Percentiles rank a stretch among this genome's conserved stretches.
These are phyloP conservation scores for Athripsodes cinereus DNA, from an alignment of 2,888 invertebrate species.

Conservation along the genomic window DNA sequence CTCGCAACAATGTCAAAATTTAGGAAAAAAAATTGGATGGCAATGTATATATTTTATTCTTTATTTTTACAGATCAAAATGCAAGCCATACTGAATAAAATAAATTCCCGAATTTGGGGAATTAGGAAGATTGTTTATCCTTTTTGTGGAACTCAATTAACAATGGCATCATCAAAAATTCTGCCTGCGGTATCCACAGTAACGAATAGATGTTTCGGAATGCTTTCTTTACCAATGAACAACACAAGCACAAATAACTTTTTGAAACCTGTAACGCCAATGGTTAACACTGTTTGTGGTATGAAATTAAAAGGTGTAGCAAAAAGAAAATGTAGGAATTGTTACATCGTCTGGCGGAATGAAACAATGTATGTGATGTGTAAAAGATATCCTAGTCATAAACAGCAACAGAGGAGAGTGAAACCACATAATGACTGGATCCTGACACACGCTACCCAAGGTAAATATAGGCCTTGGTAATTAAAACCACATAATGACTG, in stretches of 20 bases:
- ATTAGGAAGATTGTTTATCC: background rate
- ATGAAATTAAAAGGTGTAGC: conserved; percentile 69
- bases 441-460: conserved; percentile 68
- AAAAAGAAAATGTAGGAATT: conserved; percentile 69
- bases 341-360: conserved; percentile 64
- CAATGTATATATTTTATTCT: too few relatives aligned
- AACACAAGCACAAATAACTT: background rate
- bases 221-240: conserved; percentile 1
- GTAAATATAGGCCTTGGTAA: conserved; percentile 43
- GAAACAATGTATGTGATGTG: conserved; percentile 69
- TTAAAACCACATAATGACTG: conserved; percentile 61
- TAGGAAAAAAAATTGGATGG: too few relatives aligned
- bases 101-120: conserved; percentile 7
- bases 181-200: background rate
- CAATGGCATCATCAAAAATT: background rate
- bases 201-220: conserved; percentile 12
- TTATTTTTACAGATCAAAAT: conserved; percentile 21
- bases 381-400: conserved; percentile 70
- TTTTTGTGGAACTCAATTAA: background rate
- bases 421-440: conserved; percentile 68
- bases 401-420: conserved; percentile 68
- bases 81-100: conserved; percentile 13
- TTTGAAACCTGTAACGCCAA: conserved; percentile 7
- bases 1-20: too few relatives aligned
- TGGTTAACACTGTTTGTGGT: conserved; percentile 41